Evolutionary conservation across 2,888 invertebrate species (phyloP).

Genomic region (Chloroclystis v-ata): DNA sequence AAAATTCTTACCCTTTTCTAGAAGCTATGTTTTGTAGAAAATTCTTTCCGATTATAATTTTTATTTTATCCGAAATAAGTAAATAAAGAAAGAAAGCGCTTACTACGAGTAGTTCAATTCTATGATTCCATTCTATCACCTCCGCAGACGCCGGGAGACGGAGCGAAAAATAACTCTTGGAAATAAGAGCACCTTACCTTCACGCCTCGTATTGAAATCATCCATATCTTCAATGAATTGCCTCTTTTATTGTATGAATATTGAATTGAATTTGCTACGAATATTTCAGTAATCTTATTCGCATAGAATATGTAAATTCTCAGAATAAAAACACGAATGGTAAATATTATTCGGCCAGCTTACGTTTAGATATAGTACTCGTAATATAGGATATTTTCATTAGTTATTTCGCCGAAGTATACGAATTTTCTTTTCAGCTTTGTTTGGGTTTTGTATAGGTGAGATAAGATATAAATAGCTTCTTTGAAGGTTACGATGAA

Average conservation of each 20-base stretch:
- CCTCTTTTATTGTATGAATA: conserved; percentile 18
- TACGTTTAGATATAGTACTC: background rate
- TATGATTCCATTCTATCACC: conserved; percentile 4
- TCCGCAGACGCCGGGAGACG: conserved; percentile 8
- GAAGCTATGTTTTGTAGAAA: no score
- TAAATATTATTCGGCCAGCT: conserved; percentile 8
- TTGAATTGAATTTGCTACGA: conserved; percentile 16
- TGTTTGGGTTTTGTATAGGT: background rate
- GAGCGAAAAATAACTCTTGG: conserved; percentile 12
- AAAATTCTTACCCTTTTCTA: no score
- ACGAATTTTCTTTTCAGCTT: conserved; percentile 1
- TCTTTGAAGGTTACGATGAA: conserved; percentile 2
- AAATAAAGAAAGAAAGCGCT: conserved; percentile 6
- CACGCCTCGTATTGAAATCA: conserved; percentile 13
- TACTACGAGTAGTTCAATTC: background rate
- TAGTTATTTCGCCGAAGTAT: conserved; percentile 2
- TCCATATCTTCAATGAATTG: conserved; percentile 18
- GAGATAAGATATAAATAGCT: conserved; percentile 10
- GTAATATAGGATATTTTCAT: conserved; percentile 1
- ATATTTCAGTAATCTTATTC: conserved; percentile 14
- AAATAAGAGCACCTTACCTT: conserved; percentile 2
- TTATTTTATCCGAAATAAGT: background rate
- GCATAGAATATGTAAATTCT: conserved; percentile 13
- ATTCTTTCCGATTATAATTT: no score
- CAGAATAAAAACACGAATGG: conserved; percentile 9